These are phyloP conservation scores for Triplophysa rosa DNA, from an alignment of 2,113 vertebrate species.

Conservation along the genomic window DNA sequence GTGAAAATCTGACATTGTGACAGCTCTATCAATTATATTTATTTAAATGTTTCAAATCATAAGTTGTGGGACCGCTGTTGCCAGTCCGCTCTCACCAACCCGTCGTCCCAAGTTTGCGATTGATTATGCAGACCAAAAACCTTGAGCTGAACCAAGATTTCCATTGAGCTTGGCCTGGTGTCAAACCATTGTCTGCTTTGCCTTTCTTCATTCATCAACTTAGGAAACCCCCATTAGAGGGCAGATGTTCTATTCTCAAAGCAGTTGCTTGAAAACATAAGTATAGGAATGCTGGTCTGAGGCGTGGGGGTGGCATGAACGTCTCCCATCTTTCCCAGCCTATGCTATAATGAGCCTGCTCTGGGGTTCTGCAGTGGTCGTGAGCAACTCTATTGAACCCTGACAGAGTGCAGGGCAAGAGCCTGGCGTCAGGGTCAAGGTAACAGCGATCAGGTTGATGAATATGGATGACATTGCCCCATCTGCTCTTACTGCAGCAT, in stretches of 20 bases:
- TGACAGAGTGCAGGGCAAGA: slow-evolving; percentile 65
- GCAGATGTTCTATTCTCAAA: slow-evolving; percentile 64
- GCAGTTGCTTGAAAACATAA: slow-evolving; percentile 48
- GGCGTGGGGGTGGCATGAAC: slow-evolving; percentile 14
- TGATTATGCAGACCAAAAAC: slow-evolving; percentile 44
- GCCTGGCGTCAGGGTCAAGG: slow-evolving; percentile 69
- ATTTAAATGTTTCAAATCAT: neutral
- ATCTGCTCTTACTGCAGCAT: slow-evolving; percentile 67
- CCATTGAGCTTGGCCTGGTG: slow-evolving; percentile 56
- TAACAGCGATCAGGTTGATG: slow-evolving; percentile 67
- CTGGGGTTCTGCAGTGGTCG: slow-evolving; percentile 42
- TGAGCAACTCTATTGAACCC: slow-evolving; percentile 60
- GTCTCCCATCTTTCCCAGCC: slow-evolving; percentile 49
- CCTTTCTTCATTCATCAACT: slow-evolving; percentile 64
- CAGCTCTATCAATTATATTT: too few species aligned
- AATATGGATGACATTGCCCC: slow-evolving; percentile 72
- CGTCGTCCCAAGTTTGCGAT: slow-evolving; percentile 15
- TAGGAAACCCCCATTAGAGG: slow-evolving; percentile 53
- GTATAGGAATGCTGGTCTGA: slow-evolving; percentile 53
- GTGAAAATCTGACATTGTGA: neutral
- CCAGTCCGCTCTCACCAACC: slow-evolving; percentile 14
- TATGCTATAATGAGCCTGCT: slow-evolving; percentile 54
- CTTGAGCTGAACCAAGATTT: slow-evolving; percentile 50
- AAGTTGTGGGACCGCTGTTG: slow-evolving; percentile 12
- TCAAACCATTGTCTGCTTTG: slow-evolving; percentile 54